Percentiles rank a stretch among this genome's conserved stretches.
Evolutionary conservation across 2,888 invertebrate genomes (phyloP).

Genomic region (Ophion ellenae): DNA sequence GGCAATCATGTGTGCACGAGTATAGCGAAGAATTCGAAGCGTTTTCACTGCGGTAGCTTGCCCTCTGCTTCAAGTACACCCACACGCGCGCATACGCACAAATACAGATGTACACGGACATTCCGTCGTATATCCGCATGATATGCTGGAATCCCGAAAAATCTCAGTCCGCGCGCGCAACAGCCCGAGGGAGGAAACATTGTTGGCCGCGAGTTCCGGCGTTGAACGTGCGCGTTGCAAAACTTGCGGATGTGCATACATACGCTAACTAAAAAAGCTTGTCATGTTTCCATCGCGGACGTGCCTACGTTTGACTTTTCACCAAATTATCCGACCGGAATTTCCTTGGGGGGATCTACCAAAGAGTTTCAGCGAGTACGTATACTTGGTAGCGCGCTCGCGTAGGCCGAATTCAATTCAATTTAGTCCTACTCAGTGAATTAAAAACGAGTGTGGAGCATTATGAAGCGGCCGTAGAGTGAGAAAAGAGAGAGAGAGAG

Average conservation of each 20-base stretch:
- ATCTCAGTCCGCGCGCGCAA: neutral
- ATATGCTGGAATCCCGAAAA: conserved; percentile 3
- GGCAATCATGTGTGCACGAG: neutral
- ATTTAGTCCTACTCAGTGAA: too few species aligned
- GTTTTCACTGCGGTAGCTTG: conserved; percentile 23
- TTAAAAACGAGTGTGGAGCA: too few species aligned
- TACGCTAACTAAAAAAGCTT: neutral
- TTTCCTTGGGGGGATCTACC: neutral
- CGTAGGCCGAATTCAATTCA: neutral
- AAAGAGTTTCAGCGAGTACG: neutral
- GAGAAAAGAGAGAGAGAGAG: too few species aligned
- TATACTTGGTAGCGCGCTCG: neutral
- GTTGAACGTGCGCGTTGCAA: neutral
- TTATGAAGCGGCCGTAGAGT: too few species aligned
- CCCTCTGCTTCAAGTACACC: neutral
- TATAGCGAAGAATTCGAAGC: conserved; percentile 2
- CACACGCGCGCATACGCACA: neutral
- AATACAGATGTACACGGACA: neutral
- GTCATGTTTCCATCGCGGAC: neutral
- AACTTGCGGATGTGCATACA: neutral
- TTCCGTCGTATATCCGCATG: neutral
- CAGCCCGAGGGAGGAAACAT: neutral
- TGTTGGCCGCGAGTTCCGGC: neutral
- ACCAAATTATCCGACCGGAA: neutral
- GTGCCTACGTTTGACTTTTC: neutral